phyloP scores from a whole-genome alignment of 1,140 invertebrate genomes.

The Drosophila trapezifrons region DNA sequence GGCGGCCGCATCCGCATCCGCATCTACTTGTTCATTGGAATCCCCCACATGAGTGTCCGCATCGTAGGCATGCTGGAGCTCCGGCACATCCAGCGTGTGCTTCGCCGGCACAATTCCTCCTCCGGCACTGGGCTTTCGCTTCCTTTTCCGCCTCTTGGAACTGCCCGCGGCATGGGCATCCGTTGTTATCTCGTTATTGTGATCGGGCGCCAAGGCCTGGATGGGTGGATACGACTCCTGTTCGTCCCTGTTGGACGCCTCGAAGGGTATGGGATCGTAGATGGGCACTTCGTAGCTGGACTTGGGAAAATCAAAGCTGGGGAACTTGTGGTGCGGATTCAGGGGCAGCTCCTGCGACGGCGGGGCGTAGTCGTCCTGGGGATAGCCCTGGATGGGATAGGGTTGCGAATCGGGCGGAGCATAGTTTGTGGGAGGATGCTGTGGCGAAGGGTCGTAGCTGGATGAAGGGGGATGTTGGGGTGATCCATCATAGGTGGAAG shows the following conservation, averaged over 20 bases:
- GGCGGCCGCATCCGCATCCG: conserved; percentile 64
- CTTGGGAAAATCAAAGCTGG: conserved; percentile 78
- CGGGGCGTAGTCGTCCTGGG: conserved; percentile 62
- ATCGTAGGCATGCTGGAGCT: conserved; percentile 75
- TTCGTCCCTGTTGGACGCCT: conserved; percentile 66
- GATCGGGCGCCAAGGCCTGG: conserved; percentile 4
- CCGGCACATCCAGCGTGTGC: conserved; percentile 73
- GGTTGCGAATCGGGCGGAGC: conserved; percentile 19
- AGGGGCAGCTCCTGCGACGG: conserved; percentile 70
- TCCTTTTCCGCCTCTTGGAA: conserved; percentile 49
- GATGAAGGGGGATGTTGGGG: conserved; percentile 19
- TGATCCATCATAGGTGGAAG: conserved; percentile 15
- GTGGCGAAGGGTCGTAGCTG: conserved; percentile 17
- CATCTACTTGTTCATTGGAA: conserved; percentile 25
- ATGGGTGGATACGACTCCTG: conserved; percentile 76
- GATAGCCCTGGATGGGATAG: conserved; percentile 43
- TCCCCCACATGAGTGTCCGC: conserved; percentile 45
- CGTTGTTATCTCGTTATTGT: conserved; percentile 36
- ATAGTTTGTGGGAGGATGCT: conserved; percentile 29
- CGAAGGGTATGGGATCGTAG: conserved; percentile 80
- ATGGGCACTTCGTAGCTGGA: conserved; percentile 83
- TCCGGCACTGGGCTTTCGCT: conserved; percentile 49
- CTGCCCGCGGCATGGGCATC: conserved; percentile 62
- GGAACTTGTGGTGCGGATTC: conserved; percentile 67
- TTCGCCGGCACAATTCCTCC: conserved; percentile 47